Percentiles rank a stretch among this genome's conserved stretches.
phyloP scores from a whole-genome alignment of 2,113 vertebrate genomes.

The Malaclemys terrapin region DNA sequence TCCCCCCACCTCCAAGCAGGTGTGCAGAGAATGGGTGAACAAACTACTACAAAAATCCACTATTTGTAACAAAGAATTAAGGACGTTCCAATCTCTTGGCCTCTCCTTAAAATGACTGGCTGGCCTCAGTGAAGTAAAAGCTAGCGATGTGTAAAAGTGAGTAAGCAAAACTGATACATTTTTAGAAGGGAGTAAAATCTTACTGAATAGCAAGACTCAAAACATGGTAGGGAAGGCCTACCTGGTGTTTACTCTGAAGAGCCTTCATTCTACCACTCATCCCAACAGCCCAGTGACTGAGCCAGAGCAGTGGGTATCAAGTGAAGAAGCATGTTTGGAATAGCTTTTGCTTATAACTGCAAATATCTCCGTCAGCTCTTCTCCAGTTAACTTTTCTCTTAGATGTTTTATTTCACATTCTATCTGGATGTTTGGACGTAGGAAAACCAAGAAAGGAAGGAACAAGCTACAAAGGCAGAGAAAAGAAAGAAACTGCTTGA shows the following conservation, averaged over 20 bases:
- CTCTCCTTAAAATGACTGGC: neutral
- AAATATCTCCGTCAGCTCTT: slow-evolving; percentile 3
- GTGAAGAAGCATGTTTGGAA: neutral
- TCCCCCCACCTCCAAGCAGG: neutral
- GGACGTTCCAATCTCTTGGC: fast-evolving
- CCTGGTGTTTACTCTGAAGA: neutral
- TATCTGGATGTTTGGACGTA: slow-evolving; percentile 57
- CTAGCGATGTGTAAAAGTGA: neutral
- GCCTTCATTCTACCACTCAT: slow-evolving; percentile 8
- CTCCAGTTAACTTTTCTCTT: neutral
- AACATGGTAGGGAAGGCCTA: neutral
- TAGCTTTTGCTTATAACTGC: neutral
- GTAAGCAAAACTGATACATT: neutral
- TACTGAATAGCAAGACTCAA: neutral
- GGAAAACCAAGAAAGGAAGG: slow-evolving; percentile 91
- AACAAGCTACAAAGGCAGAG: slow-evolving; percentile 87
- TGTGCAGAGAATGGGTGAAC: neutral
- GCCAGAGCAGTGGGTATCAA: too few relatives aligned
- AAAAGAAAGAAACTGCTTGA: slow-evolving; percentile 90
- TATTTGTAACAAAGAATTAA: neutral
- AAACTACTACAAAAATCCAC: neutral
- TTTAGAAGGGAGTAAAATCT: neutral
- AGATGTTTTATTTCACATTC: neutral
- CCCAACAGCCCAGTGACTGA: neutral
- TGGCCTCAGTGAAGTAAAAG: neutral